A percentile compares a stretch with the other conserved stretches of the same genome.
Evolutionary conservation across 1,140 invertebrate species (phyloP).

Genomic region (Geopemphigus sp.): DNA sequence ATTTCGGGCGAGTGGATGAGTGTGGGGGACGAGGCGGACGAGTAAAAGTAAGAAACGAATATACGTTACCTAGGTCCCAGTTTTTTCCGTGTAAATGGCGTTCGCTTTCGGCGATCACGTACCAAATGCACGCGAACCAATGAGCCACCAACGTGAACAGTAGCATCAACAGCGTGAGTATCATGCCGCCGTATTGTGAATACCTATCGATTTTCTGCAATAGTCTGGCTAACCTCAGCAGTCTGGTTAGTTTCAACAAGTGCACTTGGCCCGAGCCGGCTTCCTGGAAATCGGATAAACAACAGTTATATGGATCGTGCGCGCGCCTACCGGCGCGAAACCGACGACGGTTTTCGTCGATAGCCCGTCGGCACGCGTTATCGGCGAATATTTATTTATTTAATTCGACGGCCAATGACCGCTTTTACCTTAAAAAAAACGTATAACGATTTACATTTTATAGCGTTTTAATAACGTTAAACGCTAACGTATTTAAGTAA

Average conservation of each 20-base stretch:
- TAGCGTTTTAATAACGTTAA: too few relatives aligned
- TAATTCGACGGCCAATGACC: too few relatives aligned
- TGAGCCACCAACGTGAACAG: conserved; percentile 95
- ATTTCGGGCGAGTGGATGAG: too few relatives aligned
- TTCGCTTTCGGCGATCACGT: conserved; percentile 92
- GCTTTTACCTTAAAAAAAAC: too few relatives aligned
- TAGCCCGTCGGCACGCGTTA: too few relatives aligned
- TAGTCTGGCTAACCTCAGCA: conserved; percentile 87
- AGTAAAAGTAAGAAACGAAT: neutral
- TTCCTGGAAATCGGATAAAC: conserved; percentile 58
- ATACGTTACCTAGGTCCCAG: conserved; percentile 73
- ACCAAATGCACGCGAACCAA: conserved; percentile 99
- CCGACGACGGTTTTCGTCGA: too few relatives aligned
- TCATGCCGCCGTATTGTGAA: conserved; percentile 95
- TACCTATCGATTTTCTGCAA: conserved; percentile 96
- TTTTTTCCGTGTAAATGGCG: conserved; percentile 66
- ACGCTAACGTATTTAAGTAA: too few relatives aligned
- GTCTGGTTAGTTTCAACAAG: conserved; percentile 89
- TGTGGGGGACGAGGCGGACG: too few relatives aligned
- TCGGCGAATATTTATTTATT: too few relatives aligned
- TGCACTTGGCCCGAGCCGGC: conserved; percentile 79
- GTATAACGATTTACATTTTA: too few relatives aligned
- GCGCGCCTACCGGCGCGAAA: too few relatives aligned
- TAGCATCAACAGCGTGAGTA: conserved; percentile 91
- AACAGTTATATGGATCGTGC: neutral